Base-by-base conservation (phyloP, 2,113 vertebrate genomes). In the Mesitornis unicolor region DNA sequence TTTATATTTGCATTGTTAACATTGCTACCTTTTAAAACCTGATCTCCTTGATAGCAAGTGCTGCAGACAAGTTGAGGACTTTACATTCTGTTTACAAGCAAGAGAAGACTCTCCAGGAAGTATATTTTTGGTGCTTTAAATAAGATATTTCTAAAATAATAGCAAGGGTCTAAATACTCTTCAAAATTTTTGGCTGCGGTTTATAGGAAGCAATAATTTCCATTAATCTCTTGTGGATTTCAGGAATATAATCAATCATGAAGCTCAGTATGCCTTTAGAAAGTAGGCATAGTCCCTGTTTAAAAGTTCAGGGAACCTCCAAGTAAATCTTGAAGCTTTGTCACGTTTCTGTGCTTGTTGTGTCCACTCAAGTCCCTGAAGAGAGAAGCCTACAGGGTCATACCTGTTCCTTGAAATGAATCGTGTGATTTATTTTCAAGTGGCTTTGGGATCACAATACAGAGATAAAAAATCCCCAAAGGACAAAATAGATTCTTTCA, bases 341-440 rank as follows among this genome's bases (percentile, higher is more conserved):
- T 92, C 53, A 90, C n/a, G 48, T 15, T 82, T 82, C 73, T 95
- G 25, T 73, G 25, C 19, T 31, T 71, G 43, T n/a, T 82, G 84
- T 81, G 65, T 84, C 51, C 65, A 70, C 14, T 87, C 53, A 31
- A n/a, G 75, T 93, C 84, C 56, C 96, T 77, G 53, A 85, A 60
- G 76, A 57, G 67, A 33, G 24, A 36, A 93, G 86, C 83, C 64
- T 86, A 40, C 40, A 36, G 65, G 94, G 97, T 97, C 96, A 95
- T 98, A 98, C 96, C 97, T 98, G 98, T 94, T 97, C 53, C 70
- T 87, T 75, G 78, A 64, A 87, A 65, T n/a, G 63, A 88, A 38
- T 50, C 4, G 0, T 56, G 20, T 90, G 92, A 97, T 97, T 97
- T 95, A 97, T 97, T 85, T 65, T 74, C 9, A 2, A 83, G 74